A percentile compares a stretch with the other conserved stretches of the same genome.
phyloP scores from a whole-genome alignment of 2,888 invertebrate species.

The Theretra japonica region DNA sequence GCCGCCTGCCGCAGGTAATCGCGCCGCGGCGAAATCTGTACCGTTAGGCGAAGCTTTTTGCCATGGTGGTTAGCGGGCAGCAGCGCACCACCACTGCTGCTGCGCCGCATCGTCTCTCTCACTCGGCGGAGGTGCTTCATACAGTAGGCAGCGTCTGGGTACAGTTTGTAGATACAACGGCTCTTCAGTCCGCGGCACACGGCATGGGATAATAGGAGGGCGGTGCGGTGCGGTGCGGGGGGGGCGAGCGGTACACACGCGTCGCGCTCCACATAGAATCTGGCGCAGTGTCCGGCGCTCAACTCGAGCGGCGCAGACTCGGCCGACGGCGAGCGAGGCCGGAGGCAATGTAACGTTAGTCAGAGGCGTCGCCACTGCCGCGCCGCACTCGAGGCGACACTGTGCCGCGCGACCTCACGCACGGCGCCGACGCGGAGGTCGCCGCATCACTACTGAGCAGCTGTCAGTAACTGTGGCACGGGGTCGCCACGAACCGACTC shows the following conservation, averaged over 20 bases:
- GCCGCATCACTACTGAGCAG: background rate
- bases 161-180: background rate
- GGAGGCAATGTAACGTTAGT: too few species aligned
- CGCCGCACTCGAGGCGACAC: too few species aligned
- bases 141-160: background rate
- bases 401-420: too few species aligned
- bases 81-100: background rate
- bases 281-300: conserved; percentile 25
- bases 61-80: background rate
- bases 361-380: too few species aligned
- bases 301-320: background rate
- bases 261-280: conserved; percentile 17
- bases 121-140: background rate
- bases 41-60: background rate
- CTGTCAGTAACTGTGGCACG: background rate
- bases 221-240: conserved; percentile 1
- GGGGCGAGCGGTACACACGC: background rate
- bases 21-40: background rate
- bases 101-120: background rate
- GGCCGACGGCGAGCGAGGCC: too few species aligned
- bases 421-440: background rate
- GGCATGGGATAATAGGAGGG: background rate
- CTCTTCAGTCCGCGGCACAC: background rate
- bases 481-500: background rate
- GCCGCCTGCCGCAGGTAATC: conserved; percentile 13